Percentiles rank a stretch among this genome's conserved stretches.
These are phyloP conservation scores for Hydrozoanthus tunicans DNA, from an alignment of 64 coral and sea anemone species.

Conservation along the genomic window DNA sequence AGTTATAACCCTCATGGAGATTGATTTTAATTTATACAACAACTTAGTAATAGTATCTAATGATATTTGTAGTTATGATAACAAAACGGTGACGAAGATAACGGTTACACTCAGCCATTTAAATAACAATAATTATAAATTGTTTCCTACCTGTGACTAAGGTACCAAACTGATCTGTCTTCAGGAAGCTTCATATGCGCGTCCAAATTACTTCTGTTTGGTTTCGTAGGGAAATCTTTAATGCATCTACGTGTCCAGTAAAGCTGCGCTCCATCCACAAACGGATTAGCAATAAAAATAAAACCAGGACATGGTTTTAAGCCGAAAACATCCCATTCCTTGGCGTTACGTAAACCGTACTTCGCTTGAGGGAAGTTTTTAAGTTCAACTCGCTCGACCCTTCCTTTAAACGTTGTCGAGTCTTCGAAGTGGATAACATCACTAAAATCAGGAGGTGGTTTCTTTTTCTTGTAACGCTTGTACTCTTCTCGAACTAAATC, in stretches of 20 bases:
- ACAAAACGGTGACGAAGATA: too few relatives aligned
- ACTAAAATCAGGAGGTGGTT: conserved; percentile 88
- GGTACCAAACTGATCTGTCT: conserved; percentile 69
- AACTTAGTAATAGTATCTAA: too few relatives aligned
- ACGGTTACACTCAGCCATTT: too few relatives aligned
- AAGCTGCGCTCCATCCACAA: conserved; percentile 78
- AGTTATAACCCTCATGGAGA: too few relatives aligned
- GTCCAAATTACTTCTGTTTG: conserved; percentile 83
- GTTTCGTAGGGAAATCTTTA: conserved; percentile 82
- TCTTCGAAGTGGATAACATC: conserved; percentile 95
- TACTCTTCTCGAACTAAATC: conserved; percentile 91
- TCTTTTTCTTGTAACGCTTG: conserved; percentile 91
- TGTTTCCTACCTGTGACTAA: conserved; percentile 45
- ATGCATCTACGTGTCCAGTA: conserved; percentile 88
- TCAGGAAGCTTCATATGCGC: conserved; percentile 71
- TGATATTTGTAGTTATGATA: too few relatives aligned
- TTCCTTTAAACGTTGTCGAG: conserved; percentile 58
- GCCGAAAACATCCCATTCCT: conserved; percentile 73
- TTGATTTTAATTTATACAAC: too few relatives aligned
- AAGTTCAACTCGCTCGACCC: conserved; percentile 57
- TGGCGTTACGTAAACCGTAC: conserved; percentile 64
- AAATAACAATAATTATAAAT: not conserved
- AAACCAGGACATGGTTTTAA: conserved; percentile 77
- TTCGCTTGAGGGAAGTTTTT: conserved; percentile 56
- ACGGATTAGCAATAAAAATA: conserved; percentile 89